phyloP scores from a whole-genome alignment of 2,113 vertebrate genomes.

The Lepidothrix coronata region DNA sequence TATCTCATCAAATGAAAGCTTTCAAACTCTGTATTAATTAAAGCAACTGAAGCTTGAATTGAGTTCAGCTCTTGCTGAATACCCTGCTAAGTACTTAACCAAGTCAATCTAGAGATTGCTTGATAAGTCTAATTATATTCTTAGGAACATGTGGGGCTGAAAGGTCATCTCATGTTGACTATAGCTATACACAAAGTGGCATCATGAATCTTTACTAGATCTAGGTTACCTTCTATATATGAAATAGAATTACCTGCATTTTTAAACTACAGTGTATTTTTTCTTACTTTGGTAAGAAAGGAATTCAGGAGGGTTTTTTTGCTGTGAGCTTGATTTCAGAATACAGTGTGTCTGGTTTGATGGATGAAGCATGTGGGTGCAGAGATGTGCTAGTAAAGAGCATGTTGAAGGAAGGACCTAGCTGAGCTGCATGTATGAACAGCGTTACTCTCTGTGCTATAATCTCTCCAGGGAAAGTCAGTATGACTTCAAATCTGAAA shows the following conservation, averaged over 20 bases:
- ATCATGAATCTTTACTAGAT: background rate
- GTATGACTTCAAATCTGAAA: background rate
- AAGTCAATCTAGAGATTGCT: constrained; percentile 5
- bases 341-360: background rate
- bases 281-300: background rate
- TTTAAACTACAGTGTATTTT: background rate
- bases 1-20: background rate
- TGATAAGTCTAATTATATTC: background rate
- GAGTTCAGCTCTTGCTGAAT: background rate
- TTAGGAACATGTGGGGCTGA: background rate
- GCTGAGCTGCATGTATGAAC: background rate
- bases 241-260: background rate
- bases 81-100: background rate
- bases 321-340: background rate
- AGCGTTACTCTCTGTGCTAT: background rate
- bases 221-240: background rate
- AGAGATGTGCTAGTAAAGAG: background rate
- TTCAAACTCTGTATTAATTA: constrained; percentile 22
- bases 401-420: background rate
- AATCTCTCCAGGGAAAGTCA: background rate
- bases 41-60: constrained; percentile 29
- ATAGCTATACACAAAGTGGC: background rate
- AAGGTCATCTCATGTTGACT: background rate
- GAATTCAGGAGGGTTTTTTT: background rate
- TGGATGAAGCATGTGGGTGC: background rate